Base-by-base conservation (phyloP, 2,888 invertebrate species). In the Periphyllus acericola region DNA sequence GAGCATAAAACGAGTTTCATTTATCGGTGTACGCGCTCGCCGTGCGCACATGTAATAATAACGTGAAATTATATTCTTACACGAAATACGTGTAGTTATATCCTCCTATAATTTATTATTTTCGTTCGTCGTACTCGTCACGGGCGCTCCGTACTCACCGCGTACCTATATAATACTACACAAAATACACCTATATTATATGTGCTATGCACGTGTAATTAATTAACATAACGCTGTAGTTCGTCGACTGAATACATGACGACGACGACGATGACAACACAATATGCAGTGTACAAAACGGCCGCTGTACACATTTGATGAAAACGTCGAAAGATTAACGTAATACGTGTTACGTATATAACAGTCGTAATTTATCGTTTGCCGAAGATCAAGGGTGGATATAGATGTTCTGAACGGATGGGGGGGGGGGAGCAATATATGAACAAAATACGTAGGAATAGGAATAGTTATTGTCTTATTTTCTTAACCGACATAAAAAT, bases 71-170 rank as follows among this genome's bases (percentile, higher is more conserved):
- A 14, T 36, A 6, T 71, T 71, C 17, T 46, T 40, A 14, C 32
- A 17, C 14, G 46, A 81, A 81, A 71, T 60, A 60, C 60, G 60
- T 25, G 25, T 60, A 25, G 25, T 60, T 40, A 32, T 68, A 32
- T 68, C 32, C 25, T 32, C 46, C 32, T 71, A n/a, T n/a, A 32
- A 71, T 82, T 82, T 46, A 81, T 81, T 32, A 40, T 81, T 81
- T 82, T 66, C 46, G 29, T 46, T 46, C 68, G 71, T 71, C 29
- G 60, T 55, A 55, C 55, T 4, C 36, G 9, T 25, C 19, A 29
- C n/a, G 25, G n/a, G n/a, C 25, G 19, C 46, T 46, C 46, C 14
- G 46, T 46, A 46, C 11, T 46, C 46, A 46, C 14, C 76, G 29
- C 75, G 19, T 76, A 76, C 40, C 6, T 40, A 9, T 40, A 40